Evolutionary conservation across 2,113 vertebrate genomes (phyloP).

Genomic region (Elgaria multicarinata): DNA sequence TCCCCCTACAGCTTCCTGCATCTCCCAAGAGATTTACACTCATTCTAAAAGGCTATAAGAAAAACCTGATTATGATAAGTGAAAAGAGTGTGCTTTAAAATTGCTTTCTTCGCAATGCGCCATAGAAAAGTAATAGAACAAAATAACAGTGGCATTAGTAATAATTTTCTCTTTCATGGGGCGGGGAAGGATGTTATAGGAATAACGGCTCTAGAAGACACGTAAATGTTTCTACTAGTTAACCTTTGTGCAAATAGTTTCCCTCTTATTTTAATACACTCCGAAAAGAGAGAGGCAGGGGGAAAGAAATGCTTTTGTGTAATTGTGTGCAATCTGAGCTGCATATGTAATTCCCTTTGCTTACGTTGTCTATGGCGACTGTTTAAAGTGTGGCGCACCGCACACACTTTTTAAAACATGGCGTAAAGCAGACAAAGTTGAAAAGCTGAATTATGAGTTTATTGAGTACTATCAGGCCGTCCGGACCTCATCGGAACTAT

Average conservation of each 20-base stretch:
- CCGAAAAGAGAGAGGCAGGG: not conserved
- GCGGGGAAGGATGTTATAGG: not conserved
- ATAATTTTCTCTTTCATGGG: conserved; percentile 10
- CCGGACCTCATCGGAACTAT: not conserved
- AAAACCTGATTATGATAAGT: conserved; percentile 4
- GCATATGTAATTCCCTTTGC: not conserved
- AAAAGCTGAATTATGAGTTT: not conserved
- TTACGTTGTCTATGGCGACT: not conserved
- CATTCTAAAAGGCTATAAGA: conserved; percentile 12
- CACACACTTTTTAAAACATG: not conserved
- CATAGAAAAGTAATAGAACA: not conserved
- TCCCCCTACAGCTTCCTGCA: not conserved
- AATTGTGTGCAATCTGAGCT: not conserved
- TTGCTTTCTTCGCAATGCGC: not conserved
- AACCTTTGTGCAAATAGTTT: conserved; percentile 11
- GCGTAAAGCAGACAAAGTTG: not conserved
- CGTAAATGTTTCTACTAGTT: conserved; percentile 24
- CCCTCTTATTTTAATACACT: conserved; percentile 29
- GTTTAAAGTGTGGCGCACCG: not conserved
- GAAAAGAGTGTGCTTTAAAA: conserved; percentile 9
- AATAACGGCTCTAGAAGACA: conserved; percentile 9
- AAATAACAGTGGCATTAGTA: conserved; percentile 6
- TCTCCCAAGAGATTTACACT: not conserved
- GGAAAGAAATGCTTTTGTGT: not conserved
- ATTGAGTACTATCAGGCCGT: not conserved